These are phyloP conservation scores for Sarcoramphus papa DNA, from an alignment of 2,797 vertebrate species.

Conservation along the genomic window DNA sequence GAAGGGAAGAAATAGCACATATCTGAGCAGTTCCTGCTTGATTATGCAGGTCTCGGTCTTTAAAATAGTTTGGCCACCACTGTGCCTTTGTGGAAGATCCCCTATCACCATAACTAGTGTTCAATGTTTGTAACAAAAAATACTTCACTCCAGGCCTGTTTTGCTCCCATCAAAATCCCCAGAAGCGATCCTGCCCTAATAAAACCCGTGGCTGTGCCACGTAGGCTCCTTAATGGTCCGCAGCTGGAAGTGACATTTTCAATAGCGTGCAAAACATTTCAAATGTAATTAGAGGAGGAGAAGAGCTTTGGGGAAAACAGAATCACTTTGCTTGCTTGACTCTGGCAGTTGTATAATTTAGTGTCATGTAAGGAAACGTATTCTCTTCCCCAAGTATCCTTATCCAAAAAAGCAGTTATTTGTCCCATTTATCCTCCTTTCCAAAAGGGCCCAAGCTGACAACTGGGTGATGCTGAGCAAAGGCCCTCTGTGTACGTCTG, in stretches of 20 bases:
- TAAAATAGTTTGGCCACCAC: neutral
- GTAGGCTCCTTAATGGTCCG: neutral
- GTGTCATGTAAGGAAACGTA: neutral
- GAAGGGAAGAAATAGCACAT: neutral
- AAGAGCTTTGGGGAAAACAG: conserved; percentile 40
- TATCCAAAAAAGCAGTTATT: neutral
- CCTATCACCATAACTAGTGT: neutral
- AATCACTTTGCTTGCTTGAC: conserved; percentile 24
- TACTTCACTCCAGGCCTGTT: neutral
- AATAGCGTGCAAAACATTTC: conserved; percentile 39
- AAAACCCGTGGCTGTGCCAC: neutral
- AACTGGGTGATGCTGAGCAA: neutral
- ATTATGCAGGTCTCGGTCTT: neutral
- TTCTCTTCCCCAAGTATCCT: neutral
- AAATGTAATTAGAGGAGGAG: conserved; percentile 51
- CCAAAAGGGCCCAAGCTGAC: neutral
- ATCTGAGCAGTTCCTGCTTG: neutral
- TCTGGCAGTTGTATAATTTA: conserved; percentile 21
- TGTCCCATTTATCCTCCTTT: neutral
- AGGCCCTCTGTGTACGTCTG: neutral
- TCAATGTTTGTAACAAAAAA: neutral
- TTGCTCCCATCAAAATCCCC: neutral
- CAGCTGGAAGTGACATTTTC: conserved; percentile 58
- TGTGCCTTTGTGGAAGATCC: neutral
- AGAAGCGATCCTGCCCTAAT: neutral